Base-by-base conservation (phyloP, 2,888 invertebrate species). In the Chrysolina americana region DNA sequence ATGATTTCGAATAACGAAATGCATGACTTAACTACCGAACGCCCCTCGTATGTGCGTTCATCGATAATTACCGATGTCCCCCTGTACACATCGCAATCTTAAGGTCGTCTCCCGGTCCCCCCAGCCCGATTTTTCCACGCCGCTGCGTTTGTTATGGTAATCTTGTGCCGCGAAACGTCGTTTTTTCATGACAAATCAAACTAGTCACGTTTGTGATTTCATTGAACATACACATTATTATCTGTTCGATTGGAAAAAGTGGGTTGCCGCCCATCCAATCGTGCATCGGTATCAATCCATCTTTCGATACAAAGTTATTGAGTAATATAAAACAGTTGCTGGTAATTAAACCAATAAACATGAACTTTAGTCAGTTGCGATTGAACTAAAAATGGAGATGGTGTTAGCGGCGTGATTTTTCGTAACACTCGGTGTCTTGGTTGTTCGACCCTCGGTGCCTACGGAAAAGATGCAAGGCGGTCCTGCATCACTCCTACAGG, bases 231-330 rank as follows among this genome's bases (percentile, higher is more conserved):
- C 66, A 66, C 41, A 66, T 66, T 50, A 66, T 36, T 44, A 65
- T 19, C 66, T 50, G 66, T 66, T 66, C 23, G 23, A 41, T 66
- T 66, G 66, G 66, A 44, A 66, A 53, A 66, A 66, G 66, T 66
- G 66, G 66, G 66, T 66, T 66, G 66, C 50, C 66, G 50, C 66
- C 66, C 48, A 66, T 65, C 65, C 36, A 66, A 23, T 65, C 47
- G 44, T 28, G 64, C 41, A 44, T 64, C 36, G 64, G 21, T 44
- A 44, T 65, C 65, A 23, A 23, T 66, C 66, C 66, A 66, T 66
- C 66, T 66, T 66, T 48, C 48, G 48, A 66, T 68, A 56, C 68
- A 63, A 72, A 72, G 68, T 72, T 63, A 72, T 72, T 72, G 72
- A 63, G 62, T 62, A 56, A 72, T 72, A 50, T 28, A 48, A 65